A percentile compares a stretch with the other conserved stretches of the same genome.
phyloP scores from a whole-genome alignment of 1,140 invertebrate species.

The Lasaia peninsularis region DNA sequence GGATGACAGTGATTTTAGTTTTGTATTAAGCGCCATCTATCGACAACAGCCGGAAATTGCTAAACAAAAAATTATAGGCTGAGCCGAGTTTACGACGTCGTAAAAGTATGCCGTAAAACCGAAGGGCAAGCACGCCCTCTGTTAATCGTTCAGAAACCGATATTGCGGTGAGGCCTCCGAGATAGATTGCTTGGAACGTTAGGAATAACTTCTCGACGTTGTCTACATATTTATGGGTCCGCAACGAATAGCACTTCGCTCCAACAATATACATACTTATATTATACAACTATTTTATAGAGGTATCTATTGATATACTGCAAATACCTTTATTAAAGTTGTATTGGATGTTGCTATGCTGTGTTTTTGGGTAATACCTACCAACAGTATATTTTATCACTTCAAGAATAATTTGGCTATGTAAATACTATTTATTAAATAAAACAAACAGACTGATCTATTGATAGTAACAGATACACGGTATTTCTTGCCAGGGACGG shows the following conservation, averaged over 20 bases:
- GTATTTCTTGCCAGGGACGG: no score
- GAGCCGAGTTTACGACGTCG: constrained; percentile 68
- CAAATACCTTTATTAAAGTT: no score
- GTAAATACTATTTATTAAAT: no score
- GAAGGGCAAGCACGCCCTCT: constrained; percentile 75
- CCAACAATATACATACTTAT: neutral
- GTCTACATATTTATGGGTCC: constrained; percentile 64
- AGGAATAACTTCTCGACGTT: constrained; percentile 66
- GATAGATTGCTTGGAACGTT: constrained; percentile 69
- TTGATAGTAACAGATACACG: no score
- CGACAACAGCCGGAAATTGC: constrained; percentile 33
- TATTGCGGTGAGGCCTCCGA: constrained; percentile 43
- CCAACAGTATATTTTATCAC: no score
- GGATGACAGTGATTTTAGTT: constrained; percentile 61
- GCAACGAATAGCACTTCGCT: constrained; percentile 40
- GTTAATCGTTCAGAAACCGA: constrained; percentile 76
- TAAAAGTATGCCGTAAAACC: constrained; percentile 75
- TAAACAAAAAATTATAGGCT: constrained; percentile 70
- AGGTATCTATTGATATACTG: neutral
- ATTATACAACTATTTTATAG: constrained; percentile 5
- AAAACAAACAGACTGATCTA: no score
- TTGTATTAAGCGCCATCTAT: constrained; percentile 68
- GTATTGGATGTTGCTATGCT: no score
- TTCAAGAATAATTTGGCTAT: no score
- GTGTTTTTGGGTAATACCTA: no score